phyloP scores from a whole-genome alignment of 2,797 vertebrate species.

The Squalus acanthias region DNA sequence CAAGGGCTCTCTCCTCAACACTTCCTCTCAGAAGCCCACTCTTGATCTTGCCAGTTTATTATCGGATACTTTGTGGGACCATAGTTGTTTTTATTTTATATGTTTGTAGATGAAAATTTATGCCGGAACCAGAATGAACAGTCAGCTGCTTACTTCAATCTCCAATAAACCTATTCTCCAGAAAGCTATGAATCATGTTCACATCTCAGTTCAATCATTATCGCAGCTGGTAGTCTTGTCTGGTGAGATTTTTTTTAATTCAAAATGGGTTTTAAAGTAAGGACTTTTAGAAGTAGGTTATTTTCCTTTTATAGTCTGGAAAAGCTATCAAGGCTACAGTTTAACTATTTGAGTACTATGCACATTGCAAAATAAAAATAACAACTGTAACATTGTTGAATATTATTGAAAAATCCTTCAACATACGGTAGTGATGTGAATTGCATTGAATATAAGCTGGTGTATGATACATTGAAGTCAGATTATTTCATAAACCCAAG shows the following conservation, averaged over 20 bases:
- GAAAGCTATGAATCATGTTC: not conserved
- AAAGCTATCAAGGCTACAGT: not conserved
- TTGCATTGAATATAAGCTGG: not conserved
- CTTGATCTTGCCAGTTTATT: not conserved
- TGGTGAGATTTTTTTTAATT: not conserved
- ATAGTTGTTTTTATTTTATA: not conserved
- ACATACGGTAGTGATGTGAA: not conserved
- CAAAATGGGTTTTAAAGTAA: not conserved
- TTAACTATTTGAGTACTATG: not conserved
- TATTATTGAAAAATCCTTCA: not conserved
- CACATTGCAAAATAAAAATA: not conserved
- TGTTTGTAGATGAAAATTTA: not conserved
- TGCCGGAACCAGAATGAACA: not conserved
- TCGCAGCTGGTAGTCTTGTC: not conserved
- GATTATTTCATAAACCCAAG: not conserved
- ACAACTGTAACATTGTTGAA: not conserved
- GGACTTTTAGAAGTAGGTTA: not conserved
- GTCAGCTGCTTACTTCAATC: not conserved
- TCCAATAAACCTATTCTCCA: not conserved
- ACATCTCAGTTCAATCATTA: slow-evolving; percentile 19
- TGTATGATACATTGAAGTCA: not conserved
- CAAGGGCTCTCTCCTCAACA: not conserved
- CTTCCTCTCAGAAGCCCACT: not conserved
- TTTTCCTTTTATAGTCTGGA: not conserved
- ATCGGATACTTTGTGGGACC: not conserved